A percentile compares a stretch with the other conserved stretches of the same genome.
Conservation (phyloP, 1,140 invertebrate species). For the Sinella curviseta region DNA sequence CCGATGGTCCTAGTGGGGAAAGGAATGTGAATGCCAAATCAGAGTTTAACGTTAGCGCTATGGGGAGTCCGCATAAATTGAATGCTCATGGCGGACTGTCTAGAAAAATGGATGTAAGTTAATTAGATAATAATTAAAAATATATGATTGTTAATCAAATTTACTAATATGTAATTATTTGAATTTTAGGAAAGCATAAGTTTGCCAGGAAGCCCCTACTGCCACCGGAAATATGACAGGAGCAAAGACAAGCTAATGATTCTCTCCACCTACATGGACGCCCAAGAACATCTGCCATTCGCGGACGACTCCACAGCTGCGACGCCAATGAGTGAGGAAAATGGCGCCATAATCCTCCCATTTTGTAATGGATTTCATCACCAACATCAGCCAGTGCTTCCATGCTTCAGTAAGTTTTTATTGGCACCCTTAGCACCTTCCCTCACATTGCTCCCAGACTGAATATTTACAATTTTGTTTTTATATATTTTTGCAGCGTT, state of each 20-base stretch:
- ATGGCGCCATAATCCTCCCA: slow-evolving; percentile 88
- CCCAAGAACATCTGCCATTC: slow-evolving; percentile 93
- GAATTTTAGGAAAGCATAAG: slow-evolving; percentile 95
- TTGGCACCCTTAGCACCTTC: too few relatives aligned
- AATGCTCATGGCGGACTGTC: slow-evolving; percentile 55
- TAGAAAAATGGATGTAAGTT: slow-evolving; percentile 66
- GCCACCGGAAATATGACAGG: slow-evolving; percentile 80
- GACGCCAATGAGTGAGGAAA: slow-evolving; percentile 96
- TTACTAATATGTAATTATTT: too few relatives aligned
- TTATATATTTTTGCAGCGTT: background rate
- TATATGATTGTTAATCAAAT: too few relatives aligned
- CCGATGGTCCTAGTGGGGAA: too few relatives aligned
- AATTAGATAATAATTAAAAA: too few relatives aligned
- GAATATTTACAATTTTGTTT: too few relatives aligned
- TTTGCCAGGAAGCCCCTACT: slow-evolving; percentile 94
- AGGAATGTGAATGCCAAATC: too few relatives aligned
- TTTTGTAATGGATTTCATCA: slow-evolving; percentile 54
- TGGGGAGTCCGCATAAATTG: slow-evolving; percentile 64
- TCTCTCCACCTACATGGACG: slow-evolving; percentile 89
- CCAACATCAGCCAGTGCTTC: background rate
- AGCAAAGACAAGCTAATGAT: slow-evolving; percentile 74
- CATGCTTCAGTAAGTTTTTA: slow-evolving; percentile 16
- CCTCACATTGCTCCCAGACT: background rate
- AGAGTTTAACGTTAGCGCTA: slow-evolving; percentile 78
- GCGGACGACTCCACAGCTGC: slow-evolving; percentile 96